Evolutionary conservation across 2,797 vertebrate species (phyloP), one percentile per base, ranked within the genome.

Genomic region (Sebastes nivosus): DNA sequence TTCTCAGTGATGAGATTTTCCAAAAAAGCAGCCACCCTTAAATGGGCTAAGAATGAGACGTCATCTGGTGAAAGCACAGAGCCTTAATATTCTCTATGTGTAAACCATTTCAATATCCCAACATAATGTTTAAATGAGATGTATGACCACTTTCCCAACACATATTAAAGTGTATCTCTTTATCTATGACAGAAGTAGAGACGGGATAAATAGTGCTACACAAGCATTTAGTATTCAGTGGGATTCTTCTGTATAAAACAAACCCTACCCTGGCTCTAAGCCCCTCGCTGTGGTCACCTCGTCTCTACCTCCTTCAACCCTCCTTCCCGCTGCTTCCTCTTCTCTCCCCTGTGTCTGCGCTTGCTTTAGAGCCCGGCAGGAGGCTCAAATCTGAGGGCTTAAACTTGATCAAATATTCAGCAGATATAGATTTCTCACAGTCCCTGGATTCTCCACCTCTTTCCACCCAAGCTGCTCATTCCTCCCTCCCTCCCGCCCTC

Each of bases 381-480:
- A 87, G 92, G 88, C 87, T 93, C 89, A 83, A 89, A 93, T 93
- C 91, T 84, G 79, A 88, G 74, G 90, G 89, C 90, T 94, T 94
- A 88, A 91, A 93, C 94, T 74, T 89, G 80, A 93, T 95, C 91
- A 94, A 94, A 95, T 93, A 95, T 95, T 94, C 94, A 94, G 90
- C 92, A 90, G 91, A 89, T 94, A 93, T 92, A 89, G 93, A 95
- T 95, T 92, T 93, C 90, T 90, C 88, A 16, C 77, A 89, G 88
- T 94, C 92, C 85, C 91, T 86, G 64, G 77, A 83, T 93, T 88
- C 84, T 81, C 70, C 72, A 54, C 80, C 89, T 90, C 86, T 86
- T 86, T 91, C 84, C 82, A 87, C 79, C 83, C 76, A 79, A 80
- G 78, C 87, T 78, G 82, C 77, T 82, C 38, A 81, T 77, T 75